phyloP scores from a whole-genome alignment of 2,113 vertebrate genomes.

The Spilogale gracilis region DNA sequence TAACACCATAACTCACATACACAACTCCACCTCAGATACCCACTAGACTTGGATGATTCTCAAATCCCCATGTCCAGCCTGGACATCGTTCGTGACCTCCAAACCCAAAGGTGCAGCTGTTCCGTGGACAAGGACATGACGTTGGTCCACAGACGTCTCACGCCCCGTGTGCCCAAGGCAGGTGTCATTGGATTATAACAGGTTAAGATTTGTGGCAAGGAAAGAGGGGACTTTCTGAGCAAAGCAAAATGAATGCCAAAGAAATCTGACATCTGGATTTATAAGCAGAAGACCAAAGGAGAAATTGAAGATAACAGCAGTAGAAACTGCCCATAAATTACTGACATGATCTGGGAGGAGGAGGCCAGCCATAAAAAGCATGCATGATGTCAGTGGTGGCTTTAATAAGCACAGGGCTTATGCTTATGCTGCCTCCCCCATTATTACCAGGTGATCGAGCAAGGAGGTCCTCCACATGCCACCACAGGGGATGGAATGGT shows the following conservation, averaged over 20 bases:
- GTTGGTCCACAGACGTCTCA: neutral
- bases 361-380: neutral
- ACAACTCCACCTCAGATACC: neutral
- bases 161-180: rapidly evolving
- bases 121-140: rapidly evolving
- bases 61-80: rapidly evolving
- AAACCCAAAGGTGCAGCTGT: neutral
- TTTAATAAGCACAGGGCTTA: neutral
- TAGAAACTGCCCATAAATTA: slow-evolving; percentile 61
- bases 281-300: slow-evolving; percentile 75
- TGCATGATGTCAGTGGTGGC: neutral
- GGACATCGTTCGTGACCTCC: neutral
- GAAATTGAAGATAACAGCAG: slow-evolving; percentile 56
- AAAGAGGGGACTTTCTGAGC: neutral
- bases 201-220: neutral
- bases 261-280: slow-evolving; percentile 68
- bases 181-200: neutral
- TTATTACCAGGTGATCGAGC: neutral
- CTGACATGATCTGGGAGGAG: neutral
- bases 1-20: rapidly evolving
- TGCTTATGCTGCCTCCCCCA: too few relatives aligned
- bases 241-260: slow-evolving; percentile 48
- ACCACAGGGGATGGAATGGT: neutral
- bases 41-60: neutral
- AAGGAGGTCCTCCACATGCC: neutral